Base-by-base conservation (phyloP, 2,888 invertebrate species). In the Mycalesis mineus region DNA sequence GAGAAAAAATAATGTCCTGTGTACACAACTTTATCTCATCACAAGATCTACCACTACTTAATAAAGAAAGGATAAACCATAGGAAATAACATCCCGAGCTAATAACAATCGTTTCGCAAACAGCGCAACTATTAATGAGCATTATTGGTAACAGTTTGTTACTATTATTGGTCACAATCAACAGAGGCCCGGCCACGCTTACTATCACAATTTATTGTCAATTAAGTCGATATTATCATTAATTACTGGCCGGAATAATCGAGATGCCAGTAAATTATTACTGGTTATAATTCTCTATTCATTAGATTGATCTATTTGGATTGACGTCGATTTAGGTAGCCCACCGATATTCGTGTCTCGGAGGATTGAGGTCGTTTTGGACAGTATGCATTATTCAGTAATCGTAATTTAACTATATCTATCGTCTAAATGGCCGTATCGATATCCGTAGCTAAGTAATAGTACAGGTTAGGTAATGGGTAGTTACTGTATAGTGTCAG, bases 171-270 rank as follows among this genome's bases (percentile, higher is more conserved):
- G 40, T 15, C 40, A 51, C 51, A 51, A 41, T 51, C 31, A 31
- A 31, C 15, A n/a, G 41, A n/a, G 37, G 28, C 37, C 14, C 37
- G 13, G 13, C 49, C 39, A 39, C 29, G 51, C 15, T 51, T 40
- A 31, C 29, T 29, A 15, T 41, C 51, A 29, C 51, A 41, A 41
- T 41, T 51, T 51, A 51, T 51, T 40, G 51, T 41, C 51, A 51
- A 51, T 51, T 51, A 51, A 29, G 40, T 51, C 51, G 51, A 51
- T 51, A 51, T 41, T 41, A 51, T 51, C 51, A 51, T 41, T 51
- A 51, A 51, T 51, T 51, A 51, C 40, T 14, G 40, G 36, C 37
- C 40, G 22, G 29, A 40, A 51, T 41, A 41, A 51, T 51, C 41
- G 51, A 51, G 39, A 41, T 31, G 41, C 15, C 41, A 22, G 4